A percentile compares a stretch with the other conserved stretches of the same genome.
These are phyloP conservation scores for Megaptera novaeangliae DNA, from an alignment of 2,113 vertebrate species.

Conservation along the genomic window DNA sequence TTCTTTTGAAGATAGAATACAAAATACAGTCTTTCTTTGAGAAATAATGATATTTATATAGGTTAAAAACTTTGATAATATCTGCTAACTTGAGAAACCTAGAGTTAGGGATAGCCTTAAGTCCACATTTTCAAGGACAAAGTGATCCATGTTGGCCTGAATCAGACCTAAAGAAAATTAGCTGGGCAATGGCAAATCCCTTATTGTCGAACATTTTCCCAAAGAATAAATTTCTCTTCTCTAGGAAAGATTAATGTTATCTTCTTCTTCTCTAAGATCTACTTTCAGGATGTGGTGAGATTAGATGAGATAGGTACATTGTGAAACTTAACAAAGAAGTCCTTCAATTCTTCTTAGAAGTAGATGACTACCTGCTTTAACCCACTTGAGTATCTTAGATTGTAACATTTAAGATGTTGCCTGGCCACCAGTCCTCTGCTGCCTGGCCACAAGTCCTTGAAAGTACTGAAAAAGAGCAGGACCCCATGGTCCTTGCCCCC, in stretches of 20 bases:
- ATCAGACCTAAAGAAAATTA: not conserved
- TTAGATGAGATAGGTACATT: not conserved
- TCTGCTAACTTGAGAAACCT: not conserved
- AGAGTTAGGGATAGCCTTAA: not conserved
- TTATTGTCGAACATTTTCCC: not conserved
- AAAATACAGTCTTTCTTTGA: not conserved
- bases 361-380: not conserved
- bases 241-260: not conserved
- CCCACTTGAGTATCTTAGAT: not conserved
- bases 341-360: not conserved
- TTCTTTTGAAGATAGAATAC: not conserved
- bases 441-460: not conserved
- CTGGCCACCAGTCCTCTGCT: not conserved
- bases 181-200: not conserved
- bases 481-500: no score
- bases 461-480: not conserved
- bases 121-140: not conserved
- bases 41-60: not conserved
- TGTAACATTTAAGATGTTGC: not conserved
- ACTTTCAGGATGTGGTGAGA: not conserved
- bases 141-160: not conserved
- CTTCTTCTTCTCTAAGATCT: not conserved
- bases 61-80: not conserved
- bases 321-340: not conserved
- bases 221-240: not conserved